Conservation (phyloP, 2,797 vertebrate genomes). For the Tenualosa thibaudeaui region DNA sequence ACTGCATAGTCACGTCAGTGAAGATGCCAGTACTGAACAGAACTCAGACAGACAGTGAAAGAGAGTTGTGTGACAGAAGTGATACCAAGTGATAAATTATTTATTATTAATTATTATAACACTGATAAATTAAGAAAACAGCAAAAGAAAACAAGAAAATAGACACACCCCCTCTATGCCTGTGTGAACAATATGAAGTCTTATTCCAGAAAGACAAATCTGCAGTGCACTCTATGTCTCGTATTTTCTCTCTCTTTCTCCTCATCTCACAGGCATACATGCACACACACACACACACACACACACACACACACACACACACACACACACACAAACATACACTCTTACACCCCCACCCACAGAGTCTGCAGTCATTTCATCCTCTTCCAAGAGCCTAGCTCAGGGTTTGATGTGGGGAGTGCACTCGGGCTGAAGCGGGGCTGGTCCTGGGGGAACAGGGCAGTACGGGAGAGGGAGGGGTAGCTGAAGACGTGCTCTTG, state of each 20-base stretch:
- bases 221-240: not conserved
- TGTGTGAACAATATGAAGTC: not conserved
- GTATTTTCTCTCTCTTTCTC: not conserved
- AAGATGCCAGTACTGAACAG: not conserved
- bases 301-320: not conserved
- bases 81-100: not conserved
- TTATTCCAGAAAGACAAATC: not conserved
- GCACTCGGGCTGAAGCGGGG: not conserved
- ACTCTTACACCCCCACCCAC: constrained; percentile 11
- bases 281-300: not conserved
- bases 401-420: constrained; percentile 3
- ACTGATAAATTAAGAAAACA: not conserved
- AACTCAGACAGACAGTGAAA: not conserved
- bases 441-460: not conserved
- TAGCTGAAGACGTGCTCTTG: not conserved
- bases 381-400: not conserved
- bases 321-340: constrained; percentile 22
- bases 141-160: not conserved
- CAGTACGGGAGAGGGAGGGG: not conserved
- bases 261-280: no score
- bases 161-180: not conserved
- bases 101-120: no score
- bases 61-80: not conserved
- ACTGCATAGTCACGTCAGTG: not conserved
- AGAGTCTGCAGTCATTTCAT: constrained; percentile 12